Percentiles rank a stretch among this genome's conserved stretches.
Conservation (phyloP, 2,888 invertebrate species). For the Rhopalosiphum nymphaeae region DNA sequence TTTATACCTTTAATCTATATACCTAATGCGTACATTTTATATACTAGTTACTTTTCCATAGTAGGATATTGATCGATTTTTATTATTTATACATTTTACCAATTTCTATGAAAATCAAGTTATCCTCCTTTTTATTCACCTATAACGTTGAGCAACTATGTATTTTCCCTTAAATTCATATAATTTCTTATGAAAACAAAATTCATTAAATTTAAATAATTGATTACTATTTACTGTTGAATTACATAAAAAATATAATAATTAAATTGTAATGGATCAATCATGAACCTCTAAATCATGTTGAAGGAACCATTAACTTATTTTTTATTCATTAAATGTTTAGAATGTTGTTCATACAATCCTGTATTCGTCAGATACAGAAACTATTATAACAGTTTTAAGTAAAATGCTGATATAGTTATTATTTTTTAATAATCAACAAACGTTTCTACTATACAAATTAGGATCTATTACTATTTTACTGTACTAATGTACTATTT, state of each 20-base stretch:
- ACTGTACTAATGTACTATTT: not conserved
- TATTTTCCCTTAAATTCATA: not conserved
- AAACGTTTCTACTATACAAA: not conserved
- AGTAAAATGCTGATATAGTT: not conserved
- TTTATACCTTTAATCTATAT: not conserved
- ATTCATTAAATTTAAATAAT: not conserved
- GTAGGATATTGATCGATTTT: not conserved
- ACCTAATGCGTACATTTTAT: not conserved
- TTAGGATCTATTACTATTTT: not conserved
- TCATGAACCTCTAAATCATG: too few species aligned
- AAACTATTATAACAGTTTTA: not conserved
- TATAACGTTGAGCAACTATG: too few species aligned
- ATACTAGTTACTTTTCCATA: not conserved
- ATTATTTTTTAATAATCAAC: not conserved
- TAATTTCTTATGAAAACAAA: not conserved
- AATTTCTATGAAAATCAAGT: not conserved
- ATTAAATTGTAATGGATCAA: not conserved
- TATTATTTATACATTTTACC: not conserved
- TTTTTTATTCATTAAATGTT: not conserved
- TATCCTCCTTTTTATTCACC: not conserved
- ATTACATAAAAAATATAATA: not conserved
- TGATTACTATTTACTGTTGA: not conserved
- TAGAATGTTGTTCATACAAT: not conserved
- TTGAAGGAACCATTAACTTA: not conserved
- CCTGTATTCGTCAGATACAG: not conserved